A percentile compares a stretch with the other conserved stretches of the same genome.
phyloP scores from a whole-genome alignment of 1,140 invertebrate species.

The Drosophila nebulosa region DNA sequence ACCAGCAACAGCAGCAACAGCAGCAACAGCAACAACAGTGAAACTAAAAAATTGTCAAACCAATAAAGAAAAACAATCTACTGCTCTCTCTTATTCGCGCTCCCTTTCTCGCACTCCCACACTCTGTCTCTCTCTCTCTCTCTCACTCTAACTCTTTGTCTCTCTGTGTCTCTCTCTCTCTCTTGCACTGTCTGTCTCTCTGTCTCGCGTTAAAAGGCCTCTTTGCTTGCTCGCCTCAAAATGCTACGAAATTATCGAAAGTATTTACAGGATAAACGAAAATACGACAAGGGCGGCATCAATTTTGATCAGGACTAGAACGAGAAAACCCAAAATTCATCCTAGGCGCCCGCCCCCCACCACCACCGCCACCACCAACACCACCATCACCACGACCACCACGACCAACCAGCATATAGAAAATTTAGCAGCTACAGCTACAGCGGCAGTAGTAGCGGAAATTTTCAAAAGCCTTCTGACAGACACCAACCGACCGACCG shows the following conservation, averaged over 20 bases:
- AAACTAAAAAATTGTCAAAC: conserved; percentile 56
- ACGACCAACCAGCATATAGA: neutral
- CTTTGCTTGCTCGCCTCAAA: conserved; percentile 39
- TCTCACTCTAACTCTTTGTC: conserved; percentile 8
- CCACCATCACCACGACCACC: no score
- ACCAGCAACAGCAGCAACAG: conserved; percentile 52
- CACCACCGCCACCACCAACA: no score
- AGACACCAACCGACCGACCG: conserved; percentile 1
- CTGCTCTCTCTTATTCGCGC: neutral
- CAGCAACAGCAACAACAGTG: conserved; percentile 34
- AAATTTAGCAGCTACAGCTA: conserved; percentile 5
- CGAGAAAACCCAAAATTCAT: neutral
- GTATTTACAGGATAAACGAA: conserved; percentile 78
- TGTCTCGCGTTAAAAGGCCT: neutral
- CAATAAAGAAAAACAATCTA: conserved; percentile 42
- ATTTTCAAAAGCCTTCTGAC: neutral
- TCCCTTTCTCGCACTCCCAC: conserved; percentile 11
- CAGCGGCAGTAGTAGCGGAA: conserved; percentile 27
- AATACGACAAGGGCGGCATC: conserved; percentile 69
- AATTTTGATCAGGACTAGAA: conserved; percentile 60
- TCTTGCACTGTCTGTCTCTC: conserved; percentile 32
- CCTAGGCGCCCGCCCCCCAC: neutral
- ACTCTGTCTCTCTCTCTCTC: conserved; percentile 23
- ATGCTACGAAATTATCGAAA: conserved; percentile 78
- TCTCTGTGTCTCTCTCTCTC: conserved; percentile 13